Evolutionary conservation across 2,888 invertebrate genomes (phyloP).

Genomic region (Xanthorhoe spadicearia): DNA sequence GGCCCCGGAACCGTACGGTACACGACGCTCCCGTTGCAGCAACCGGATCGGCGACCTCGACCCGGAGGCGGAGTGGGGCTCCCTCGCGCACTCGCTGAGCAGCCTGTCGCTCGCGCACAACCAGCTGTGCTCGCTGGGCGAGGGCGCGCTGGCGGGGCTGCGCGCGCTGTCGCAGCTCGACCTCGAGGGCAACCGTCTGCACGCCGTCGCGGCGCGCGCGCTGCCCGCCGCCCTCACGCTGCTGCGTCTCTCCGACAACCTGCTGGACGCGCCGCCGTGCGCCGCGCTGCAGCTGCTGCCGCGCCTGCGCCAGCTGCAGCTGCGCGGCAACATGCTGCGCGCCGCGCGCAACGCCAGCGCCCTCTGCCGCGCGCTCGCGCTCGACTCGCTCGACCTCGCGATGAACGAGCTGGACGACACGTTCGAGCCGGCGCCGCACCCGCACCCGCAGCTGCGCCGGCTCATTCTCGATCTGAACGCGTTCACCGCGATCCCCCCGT

Average conservation of each 20-base stretch:
- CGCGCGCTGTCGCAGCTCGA: conserved; percentile 85
- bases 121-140: conserved; percentile 82
- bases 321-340: conserved; percentile 74
- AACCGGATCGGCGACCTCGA: conserved; percentile 85
- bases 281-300: conserved; percentile 76
- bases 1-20: background rate
- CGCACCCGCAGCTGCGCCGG: conserved; percentile 88
- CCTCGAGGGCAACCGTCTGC: conserved; percentile 88
- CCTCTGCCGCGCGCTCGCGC: conserved; percentile 84
- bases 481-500: conserved; percentile 86
- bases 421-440: conserved; percentile 86
- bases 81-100: conserved; percentile 87
- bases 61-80: conserved; percentile 87
- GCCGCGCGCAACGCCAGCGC: conserved; percentile 54
- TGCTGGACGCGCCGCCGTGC: conserved; percentile 86
- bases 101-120: conserved; percentile 92
- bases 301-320: conserved; percentile 85
- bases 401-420: conserved; percentile 89
- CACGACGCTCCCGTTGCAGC: conserved; percentile 72
- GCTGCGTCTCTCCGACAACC: conserved; percentile 87
- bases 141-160: conserved; percentile 85
- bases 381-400: conserved; percentile 91
- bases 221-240: conserved; percentile 86
- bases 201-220: conserved; percentile 79
- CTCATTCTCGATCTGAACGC: conserved; percentile 91